Evolutionary conservation across 1,140 invertebrate genomes (phyloP).

Genomic region (Drosophila kohkoa): DNA sequence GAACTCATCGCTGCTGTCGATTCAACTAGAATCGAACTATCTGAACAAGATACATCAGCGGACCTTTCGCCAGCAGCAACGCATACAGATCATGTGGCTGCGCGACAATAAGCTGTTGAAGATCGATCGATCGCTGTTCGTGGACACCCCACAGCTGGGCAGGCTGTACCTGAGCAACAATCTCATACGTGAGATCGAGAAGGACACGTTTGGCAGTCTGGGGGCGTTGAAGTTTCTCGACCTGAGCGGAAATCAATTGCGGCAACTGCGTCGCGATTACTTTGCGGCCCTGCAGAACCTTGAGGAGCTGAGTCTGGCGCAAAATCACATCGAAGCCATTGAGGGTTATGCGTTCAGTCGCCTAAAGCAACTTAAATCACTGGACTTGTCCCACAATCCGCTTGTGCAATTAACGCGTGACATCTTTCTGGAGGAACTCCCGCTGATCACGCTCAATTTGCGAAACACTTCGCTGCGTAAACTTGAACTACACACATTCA

Average conservation of each 20-base stretch:
- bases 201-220: constrained; percentile 91
- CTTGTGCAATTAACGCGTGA: constrained; percentile 87
- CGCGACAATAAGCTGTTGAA: constrained; percentile 92
- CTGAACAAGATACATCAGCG: constrained; percentile 91
- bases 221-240: constrained; percentile 91
- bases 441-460: constrained; percentile 87
- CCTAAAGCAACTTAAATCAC: constrained; percentile 87
- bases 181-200: constrained; percentile 91
- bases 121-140: constrained; percentile 90
- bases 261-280: constrained; percentile 88
- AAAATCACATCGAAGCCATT: constrained; percentile 88
- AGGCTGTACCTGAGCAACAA: constrained; percentile 94
- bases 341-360: constrained; percentile 87
- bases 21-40: constrained; percentile 94
- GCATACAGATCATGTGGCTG: constrained; percentile 94
- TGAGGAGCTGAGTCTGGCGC: constrained; percentile 88
- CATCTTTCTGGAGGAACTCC: constrained; percentile 88
- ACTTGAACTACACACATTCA: constrained; percentile 89
- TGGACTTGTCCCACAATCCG: constrained; percentile 90
- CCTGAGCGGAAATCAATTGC: constrained; percentile 90
- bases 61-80: constrained; percentile 91
- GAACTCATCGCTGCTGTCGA: constrained; percentile 91
- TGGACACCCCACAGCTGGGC: constrained; percentile 90
- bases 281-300: constrained; percentile 88
- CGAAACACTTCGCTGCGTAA: constrained; percentile 85